Conservation (phyloP, 2,888 invertebrate genomes). For the Aspidiotus rigidus region DNA sequence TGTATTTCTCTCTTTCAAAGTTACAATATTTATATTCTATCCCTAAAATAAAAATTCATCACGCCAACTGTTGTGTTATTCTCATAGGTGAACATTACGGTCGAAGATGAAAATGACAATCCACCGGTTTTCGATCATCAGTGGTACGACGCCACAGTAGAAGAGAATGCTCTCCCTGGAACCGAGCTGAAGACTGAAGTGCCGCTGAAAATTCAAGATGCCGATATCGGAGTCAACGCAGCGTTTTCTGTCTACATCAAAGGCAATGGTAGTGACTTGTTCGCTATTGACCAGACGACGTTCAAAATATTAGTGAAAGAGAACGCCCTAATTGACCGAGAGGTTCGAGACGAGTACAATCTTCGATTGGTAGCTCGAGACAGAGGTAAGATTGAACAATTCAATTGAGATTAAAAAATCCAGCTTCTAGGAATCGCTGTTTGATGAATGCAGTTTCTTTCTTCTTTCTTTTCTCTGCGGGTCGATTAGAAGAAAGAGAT, state of each 20-base stretch:
- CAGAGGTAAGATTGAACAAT: constrained; percentile 43
- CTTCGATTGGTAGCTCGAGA: constrained; percentile 67
- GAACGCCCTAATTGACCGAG: constrained; percentile 57
- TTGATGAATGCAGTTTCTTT: too few species aligned
- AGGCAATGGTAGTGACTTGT: constrained; percentile 67
- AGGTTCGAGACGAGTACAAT: constrained; percentile 58
- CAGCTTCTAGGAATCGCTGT: too few species aligned
- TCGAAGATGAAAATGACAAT: constrained; percentile 81
- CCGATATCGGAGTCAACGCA: constrained; percentile 59
- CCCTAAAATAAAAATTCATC: constrained; percentile 40
- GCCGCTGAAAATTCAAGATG: constrained; percentile 61
- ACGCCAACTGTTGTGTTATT: constrained; percentile 44
- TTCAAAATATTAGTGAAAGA: constrained; percentile 55
- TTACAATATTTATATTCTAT: too few species aligned
- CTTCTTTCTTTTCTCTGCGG: not conserved
- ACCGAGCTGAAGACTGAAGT: constrained; percentile 61
- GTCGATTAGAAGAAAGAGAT: too few species aligned
- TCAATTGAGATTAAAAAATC: too few species aligned
- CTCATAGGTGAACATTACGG: constrained; percentile 57
- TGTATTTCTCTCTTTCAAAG: constrained; percentile 10
- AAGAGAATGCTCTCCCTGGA: constrained; percentile 63
- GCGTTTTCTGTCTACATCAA: constrained; percentile 59
- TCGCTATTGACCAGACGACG: constrained; percentile 55
- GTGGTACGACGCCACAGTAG: constrained; percentile 64
- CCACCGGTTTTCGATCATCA: constrained; percentile 65